Percentiles rank a stretch among this genome's conserved stretches.
Conservation (phyloP, 2,797 vertebrate genomes). For the Valencia hispanica region DNA sequence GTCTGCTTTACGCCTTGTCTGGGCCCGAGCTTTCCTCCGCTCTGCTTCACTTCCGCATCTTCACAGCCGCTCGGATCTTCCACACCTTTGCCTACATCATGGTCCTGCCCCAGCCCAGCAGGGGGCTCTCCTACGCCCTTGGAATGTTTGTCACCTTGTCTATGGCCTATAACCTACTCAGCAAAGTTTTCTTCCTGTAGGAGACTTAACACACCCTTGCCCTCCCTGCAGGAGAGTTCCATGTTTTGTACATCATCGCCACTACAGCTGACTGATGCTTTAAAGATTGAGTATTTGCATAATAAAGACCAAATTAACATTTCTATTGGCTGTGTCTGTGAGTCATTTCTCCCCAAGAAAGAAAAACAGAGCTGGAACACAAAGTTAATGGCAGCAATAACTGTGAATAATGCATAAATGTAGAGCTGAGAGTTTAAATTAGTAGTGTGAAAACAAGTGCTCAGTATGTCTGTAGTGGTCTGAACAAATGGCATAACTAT, state of each 20-base stretch:
- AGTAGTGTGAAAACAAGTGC: neutral
- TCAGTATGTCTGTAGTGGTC: neutral
- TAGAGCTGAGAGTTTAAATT: neutral
- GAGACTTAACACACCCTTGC: neutral
- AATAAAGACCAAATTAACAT: neutral
- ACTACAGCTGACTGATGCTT: neutral
- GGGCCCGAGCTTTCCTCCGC: slow-evolving; percentile 81
- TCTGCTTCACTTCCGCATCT: slow-evolving; percentile 89
- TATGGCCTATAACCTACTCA: slow-evolving; percentile 86
- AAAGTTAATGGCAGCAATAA: neutral
- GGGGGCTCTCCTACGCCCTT: slow-evolving; percentile 75
- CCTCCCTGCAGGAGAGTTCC: neutral
- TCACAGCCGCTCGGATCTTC: slow-evolving; percentile 79
- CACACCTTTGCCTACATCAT: slow-evolving; percentile 86
- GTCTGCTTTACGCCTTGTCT: slow-evolving; percentile 87
- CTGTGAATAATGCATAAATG: neutral
- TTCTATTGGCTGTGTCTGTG: neutral
- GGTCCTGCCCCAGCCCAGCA: slow-evolving; percentile 86
- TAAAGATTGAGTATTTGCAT: neutral
- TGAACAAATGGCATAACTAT: neutral
- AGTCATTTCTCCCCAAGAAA: neutral
- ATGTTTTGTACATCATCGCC: neutral
- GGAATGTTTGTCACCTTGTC: slow-evolving; percentile 82
- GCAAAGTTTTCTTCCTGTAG: slow-evolving; percentile 66
- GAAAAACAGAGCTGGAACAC: neutral